Base-by-base conservation (phyloP, 2,113 vertebrate species). In the Sapajus apella region DNA sequence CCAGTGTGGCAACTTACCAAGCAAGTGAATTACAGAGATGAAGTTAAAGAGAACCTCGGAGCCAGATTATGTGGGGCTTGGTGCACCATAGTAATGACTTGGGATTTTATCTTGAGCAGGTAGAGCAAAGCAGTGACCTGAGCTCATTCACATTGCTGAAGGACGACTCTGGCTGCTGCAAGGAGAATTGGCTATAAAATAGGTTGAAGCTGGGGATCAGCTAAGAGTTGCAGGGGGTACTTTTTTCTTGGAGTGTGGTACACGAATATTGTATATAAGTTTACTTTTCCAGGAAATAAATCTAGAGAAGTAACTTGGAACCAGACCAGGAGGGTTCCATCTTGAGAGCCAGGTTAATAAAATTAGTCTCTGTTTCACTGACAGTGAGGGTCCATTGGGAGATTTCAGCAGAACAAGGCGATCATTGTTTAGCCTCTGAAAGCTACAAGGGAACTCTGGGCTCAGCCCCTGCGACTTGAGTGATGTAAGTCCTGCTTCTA, bases 11-110 rank as follows among this genome's bases (percentile, higher is more conserved):
- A 18, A 6, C 32, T 5, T 23, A n/a, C 17, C 14, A 12, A 68
- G 6, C 8, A 68, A 20, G 45, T 3, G 5, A 66, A 25, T 68
- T 5, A 58, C 0, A 50, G 37, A 23, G 68, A 30, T 9, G 37
- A 58, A 20, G 10, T 21, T 32, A 11, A 23, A 50, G 20, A n/a
- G 56, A 66, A 3, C 1, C 9, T 21, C 18, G n/a, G 50, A 32
- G 35, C 10, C 55, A 47, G 52, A 45, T 20, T 16, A n/a, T 0
- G 2, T 23, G 84, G n/a, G 13, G 13, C 40, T 79, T 23, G 52
- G n/a, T 0, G 2, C 8, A 8, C 7, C n/a, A 37, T 6, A 2
- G 27, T 50, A 55, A 43, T 0, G 16, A 3, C 3, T 32, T 32
- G 23, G 23, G 9, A 76, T 89, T 76, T 93, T 50, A 58, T 87